phyloP scores from a whole-genome alignment of 1,140 invertebrate genomes.

The Lordiphosa collinella region DNA sequence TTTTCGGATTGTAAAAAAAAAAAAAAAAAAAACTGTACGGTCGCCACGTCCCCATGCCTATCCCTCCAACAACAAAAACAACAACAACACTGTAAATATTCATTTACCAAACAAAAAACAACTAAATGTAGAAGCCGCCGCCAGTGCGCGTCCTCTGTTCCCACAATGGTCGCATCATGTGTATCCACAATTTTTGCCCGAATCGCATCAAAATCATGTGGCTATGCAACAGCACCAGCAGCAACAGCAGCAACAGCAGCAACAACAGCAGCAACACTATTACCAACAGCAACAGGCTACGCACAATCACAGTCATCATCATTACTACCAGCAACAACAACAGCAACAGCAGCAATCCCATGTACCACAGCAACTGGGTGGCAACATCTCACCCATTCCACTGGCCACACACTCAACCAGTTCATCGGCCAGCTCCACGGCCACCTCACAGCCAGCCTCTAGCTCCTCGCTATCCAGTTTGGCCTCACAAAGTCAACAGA shows the following conservation, averaged over 20 bases:
- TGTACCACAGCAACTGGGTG: constrained; percentile 25
- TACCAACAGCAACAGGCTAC: constrained; percentile 44
- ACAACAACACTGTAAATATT: constrained; percentile 25
- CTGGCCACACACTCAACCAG: constrained; percentile 68
- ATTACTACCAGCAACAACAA: constrained; percentile 64
- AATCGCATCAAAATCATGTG: constrained; percentile 87
- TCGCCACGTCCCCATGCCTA: background rate
- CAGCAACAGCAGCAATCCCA: constrained; percentile 22
- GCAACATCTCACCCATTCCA: constrained; percentile 62
- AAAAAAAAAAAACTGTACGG: constrained; percentile 6
- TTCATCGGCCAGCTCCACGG: constrained; percentile 71
- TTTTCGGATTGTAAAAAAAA: constrained; percentile 75
- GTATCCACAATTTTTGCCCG: constrained; percentile 93
- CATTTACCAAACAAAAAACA: constrained; percentile 3
- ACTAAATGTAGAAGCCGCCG: constrained; percentile 30
- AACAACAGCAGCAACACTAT: constrained; percentile 51
- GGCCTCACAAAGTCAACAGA: constrained; percentile 70
- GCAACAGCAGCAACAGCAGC: constrained; percentile 51
- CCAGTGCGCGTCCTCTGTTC: constrained; percentile 86
- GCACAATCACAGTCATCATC: constrained; percentile 61
- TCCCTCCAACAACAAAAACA: constrained; percentile 8
- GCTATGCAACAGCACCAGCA: constrained; percentile 80
- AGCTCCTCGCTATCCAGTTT: constrained; percentile 71
- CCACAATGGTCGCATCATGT: constrained; percentile 96
- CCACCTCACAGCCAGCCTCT: constrained; percentile 72